phyloP scores from a whole-genome alignment of 2,888 invertebrate species.

The Ceratothoa steindachneri region DNA sequence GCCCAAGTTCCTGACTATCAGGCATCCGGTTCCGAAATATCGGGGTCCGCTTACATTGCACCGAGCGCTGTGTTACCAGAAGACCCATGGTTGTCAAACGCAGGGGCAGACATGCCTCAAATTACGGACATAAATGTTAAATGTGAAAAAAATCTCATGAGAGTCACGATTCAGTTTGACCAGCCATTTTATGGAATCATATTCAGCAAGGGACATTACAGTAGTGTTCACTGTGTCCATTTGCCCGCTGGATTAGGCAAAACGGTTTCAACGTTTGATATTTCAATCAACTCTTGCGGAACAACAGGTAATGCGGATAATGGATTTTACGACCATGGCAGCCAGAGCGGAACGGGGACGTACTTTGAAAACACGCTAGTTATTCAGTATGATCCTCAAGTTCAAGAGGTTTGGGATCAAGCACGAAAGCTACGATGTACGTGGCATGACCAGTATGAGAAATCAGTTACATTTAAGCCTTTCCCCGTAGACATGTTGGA shows the following conservation, averaged over 20 bases:
- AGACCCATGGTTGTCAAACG: conserved; percentile 16
- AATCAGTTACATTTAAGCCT: conserved; percentile 87
- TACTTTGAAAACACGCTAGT: conserved; percentile 92
- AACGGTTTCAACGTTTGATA: conserved; percentile 81
- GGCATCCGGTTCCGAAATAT: conserved; percentile 23
- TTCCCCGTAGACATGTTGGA: conserved; percentile 94
- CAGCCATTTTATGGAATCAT: conserved; percentile 93
- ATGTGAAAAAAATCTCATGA: conserved; percentile 90
- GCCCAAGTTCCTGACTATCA: background rate
- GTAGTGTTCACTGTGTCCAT: conserved; percentile 86
- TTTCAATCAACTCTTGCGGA: conserved; percentile 85
- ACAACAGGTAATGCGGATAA: conserved; percentile 88
- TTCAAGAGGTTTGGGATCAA: conserved; percentile 94
- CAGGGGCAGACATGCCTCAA: conserved; percentile 70
- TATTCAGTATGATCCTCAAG: conserved; percentile 86
- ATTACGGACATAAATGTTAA: conserved; percentile 90
- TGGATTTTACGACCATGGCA: conserved; percentile 79
- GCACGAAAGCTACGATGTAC: conserved; percentile 86
- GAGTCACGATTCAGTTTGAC: conserved; percentile 88
- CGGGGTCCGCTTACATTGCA: conserved; percentile 34
- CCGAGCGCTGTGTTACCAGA: conserved; percentile 24
- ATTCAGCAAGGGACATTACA: conserved; percentile 90
- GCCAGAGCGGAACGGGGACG: conserved; percentile 82
- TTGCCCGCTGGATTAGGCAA: conserved; percentile 81
- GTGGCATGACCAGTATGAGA: conserved; percentile 93